Percentiles rank a stretch among this genome's conserved stretches.
These are phyloP conservation scores for Drosophila lowei DNA, from an alignment of 1,140 invertebrate species.

Conservation along the genomic window DNA sequence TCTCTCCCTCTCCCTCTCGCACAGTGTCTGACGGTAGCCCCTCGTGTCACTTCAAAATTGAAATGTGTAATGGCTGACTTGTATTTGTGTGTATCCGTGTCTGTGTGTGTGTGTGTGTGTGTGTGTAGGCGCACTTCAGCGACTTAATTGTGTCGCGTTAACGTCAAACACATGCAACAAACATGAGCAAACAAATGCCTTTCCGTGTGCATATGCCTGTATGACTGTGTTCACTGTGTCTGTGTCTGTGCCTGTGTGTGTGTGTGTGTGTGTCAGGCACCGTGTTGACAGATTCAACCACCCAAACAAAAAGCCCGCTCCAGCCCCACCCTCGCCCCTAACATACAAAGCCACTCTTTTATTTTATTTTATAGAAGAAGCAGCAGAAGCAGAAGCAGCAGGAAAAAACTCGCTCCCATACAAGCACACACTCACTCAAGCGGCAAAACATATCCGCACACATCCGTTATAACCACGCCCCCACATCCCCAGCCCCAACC, in stretches of 20 bases:
- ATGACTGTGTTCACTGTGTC: neutral
- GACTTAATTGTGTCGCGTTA: constrained; percentile 81
- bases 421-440: constrained; percentile 72
- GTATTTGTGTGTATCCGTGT: constrained; percentile 3
- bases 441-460: constrained; percentile 79
- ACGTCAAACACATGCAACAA: constrained; percentile 80
- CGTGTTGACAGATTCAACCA: constrained; percentile 76
- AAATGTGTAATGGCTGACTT: constrained; percentile 75
- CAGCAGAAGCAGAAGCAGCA: neutral
- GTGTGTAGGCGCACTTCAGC: constrained; percentile 73
- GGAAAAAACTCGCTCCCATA: constrained; percentile 34
- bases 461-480: constrained; percentile 55
- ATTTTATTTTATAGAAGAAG: constrained; percentile 66
- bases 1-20: neutral
- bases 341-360: constrained; percentile 75
- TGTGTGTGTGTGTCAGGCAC: constrained; percentile 54
- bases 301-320: constrained; percentile 63
- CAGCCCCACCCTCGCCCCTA: constrained; percentile 13
- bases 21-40: neutral
- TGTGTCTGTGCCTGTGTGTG: constrained; percentile 26
- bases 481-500: neutral
- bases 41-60: constrained; percentile 65
- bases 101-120: constrained; percentile 21
- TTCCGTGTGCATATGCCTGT: constrained; percentile 23
- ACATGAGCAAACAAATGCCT: constrained; percentile 77